These are phyloP conservation scores for Picus viridis DNA, from an alignment of 2,797 vertebrate species.

Conservation along the genomic window DNA sequence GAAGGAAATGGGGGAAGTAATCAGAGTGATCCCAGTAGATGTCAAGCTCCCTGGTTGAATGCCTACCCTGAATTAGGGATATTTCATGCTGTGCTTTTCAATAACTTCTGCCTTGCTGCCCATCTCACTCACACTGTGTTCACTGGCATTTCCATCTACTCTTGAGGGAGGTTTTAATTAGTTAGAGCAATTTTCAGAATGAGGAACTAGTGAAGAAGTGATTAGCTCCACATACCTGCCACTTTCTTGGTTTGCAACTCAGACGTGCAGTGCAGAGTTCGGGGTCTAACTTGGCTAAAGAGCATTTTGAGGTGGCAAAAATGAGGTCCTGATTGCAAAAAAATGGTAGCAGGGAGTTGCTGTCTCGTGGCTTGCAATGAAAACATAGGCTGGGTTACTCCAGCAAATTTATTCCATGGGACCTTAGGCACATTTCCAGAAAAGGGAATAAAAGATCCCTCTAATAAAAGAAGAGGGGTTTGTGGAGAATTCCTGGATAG, in stretches of 20 bases:
- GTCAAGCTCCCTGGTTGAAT: not conserved
- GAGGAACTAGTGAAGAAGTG: not conserved
- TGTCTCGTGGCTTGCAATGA: not conserved
- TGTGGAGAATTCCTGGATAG: not conserved
- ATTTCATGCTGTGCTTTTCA: not conserved
- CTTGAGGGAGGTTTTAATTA: not conserved
- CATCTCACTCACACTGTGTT: not conserved
- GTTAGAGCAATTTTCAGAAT: not conserved
- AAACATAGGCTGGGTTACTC: not conserved
- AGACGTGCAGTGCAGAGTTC: not conserved
- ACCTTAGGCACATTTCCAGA: not conserved
- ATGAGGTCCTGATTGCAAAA: not conserved
- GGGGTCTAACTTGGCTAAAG: not conserved
- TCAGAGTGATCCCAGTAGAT: not conserved
- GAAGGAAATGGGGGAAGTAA: not conserved
- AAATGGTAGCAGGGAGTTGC: not conserved
- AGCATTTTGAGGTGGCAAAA: not conserved
- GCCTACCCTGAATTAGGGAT: not conserved
- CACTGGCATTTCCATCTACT: not conserved
- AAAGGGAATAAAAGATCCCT: not conserved
- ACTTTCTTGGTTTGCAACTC: not conserved
- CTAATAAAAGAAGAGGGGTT: rapidly evolving
- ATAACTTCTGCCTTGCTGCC: not conserved
- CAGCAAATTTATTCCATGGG: not conserved
- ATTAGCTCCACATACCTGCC: not conserved